Evolutionary conservation across 92 coral and sea anemone genomes (phyloP), one percentile per base, ranked within the genome.

Genomic region (Scolanthus callimorphus): DNA sequence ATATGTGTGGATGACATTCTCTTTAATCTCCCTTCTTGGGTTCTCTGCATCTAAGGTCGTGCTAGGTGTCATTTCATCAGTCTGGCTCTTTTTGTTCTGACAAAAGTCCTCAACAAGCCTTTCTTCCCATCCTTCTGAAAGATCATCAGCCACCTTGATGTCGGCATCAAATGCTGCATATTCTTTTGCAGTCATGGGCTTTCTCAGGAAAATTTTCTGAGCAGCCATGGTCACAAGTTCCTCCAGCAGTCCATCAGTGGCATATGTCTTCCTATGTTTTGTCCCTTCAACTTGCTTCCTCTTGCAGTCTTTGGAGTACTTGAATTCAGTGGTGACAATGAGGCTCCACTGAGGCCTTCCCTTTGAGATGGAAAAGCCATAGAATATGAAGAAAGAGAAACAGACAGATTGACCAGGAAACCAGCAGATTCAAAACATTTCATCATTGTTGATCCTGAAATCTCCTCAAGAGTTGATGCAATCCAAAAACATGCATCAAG

Each of bases 51-150:
- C 22, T 20, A 22, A 11, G 27, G 27, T n/a, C 22, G 4, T 26
- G 3, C 9, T n/a, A 2, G 27, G 12, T n/a, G 30, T 56, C 4
- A 25, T 29, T 3, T 6, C 26, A 9, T 2, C 3, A 24, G 13
- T 3, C 6, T 15, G 60, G 30, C 27, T 22, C 3, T 56, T 51
- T n/a, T 66, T 59, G 41, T 66, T 66, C 11, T 66, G 61, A 31
- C 73, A 45, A 31, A 51, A 66, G 19, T 66, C 73, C 21, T 66
- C 73, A 8, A 66, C 45, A 29, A 66, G 20, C 15, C 73, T 51
- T 3, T 66, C 73, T 12, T 66, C 73, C 73, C 73, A 66, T 10
- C 73, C 73, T 2, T 66, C 73, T 53, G 73, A 53, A 41, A 66
- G 25, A n/a, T 25, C 31, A 66, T 66, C 73, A 17, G 73, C 23